Base-by-base conservation (phyloP, 2,888 invertebrate species). In the Drosophila setosimentum region DNA sequence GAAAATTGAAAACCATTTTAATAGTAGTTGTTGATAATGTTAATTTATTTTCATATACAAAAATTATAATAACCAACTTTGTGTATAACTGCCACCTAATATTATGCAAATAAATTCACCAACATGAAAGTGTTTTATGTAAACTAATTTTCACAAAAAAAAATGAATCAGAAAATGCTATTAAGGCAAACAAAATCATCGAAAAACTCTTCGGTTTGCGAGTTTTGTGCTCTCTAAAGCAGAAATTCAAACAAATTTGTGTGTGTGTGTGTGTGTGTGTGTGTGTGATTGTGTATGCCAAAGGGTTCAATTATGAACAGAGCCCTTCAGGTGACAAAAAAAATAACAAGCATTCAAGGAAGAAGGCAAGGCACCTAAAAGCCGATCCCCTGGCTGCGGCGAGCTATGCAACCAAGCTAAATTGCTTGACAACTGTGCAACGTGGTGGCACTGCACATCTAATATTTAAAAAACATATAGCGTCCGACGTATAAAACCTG, bases 281-380 rank as follows among this genome's bases (percentile, higher is more conserved):
- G 30, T 18, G 64, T 24, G 37, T 51, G 53, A 64, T 70, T 76
- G 60, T 68, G 71, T 54, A 48, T 67, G 71, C 83, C 74, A 83
- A 78, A 76, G 80, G 74, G 88, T 88, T 85, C 88, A 85, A 88
- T 84, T 84, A 88, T 86, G 78, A 83, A 76, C 65, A 67, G 64
- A 64, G 59, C 70, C 76, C 51, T 49, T 54, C 48, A 65, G 77
- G 75, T 66, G 75, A 76, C 60, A 75, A 58, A 69, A 58, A 69
- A 61, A 45, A 24, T 32, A 48, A n/a, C 24, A 24, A 30, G n/a
- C n/a, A 11, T 6, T 16, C 30, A 48, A 5, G 42, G 21, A 3
- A 61, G 35, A 62, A 74, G 54, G 58, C 35, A 68, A 65, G 60
- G 6, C 33, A 27, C 62, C 76, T 68, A 65, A 79, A 80, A 80